phyloP scores from a whole-genome alignment of 2,888 invertebrate species.

The Melinaea marsaeus region DNA sequence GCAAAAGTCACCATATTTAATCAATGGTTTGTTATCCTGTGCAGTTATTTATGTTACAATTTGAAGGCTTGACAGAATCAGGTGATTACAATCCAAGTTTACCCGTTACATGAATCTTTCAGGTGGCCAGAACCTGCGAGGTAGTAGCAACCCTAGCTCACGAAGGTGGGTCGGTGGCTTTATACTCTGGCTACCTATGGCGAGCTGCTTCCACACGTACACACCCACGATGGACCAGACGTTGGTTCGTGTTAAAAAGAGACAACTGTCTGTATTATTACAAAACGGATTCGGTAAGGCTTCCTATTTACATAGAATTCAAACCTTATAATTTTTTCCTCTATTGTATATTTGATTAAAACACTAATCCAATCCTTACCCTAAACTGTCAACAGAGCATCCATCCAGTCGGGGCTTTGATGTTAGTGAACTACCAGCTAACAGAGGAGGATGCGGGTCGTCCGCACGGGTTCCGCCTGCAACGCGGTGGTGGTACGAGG shows the following conservation, averaged over 20 bases:
- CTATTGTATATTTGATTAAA: too few relatives aligned
- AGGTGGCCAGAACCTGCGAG: slow-evolving; percentile 91
- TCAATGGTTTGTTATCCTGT: too few relatives aligned
- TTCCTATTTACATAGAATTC: neutral
- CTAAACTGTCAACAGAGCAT: slow-evolving; percentile 79
- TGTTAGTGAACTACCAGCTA: slow-evolving; percentile 89
- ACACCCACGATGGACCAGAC: slow-evolving; percentile 86
- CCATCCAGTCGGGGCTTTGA: slow-evolving; percentile 93
- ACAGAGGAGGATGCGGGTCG: slow-evolving; percentile 81
- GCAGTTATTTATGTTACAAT: neutral
- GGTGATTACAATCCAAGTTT: neutral
- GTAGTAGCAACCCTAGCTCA: slow-evolving; percentile 83
- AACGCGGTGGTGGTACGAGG: slow-evolving; percentile 83
- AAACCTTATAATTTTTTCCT: too few relatives aligned
- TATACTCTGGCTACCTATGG: slow-evolving; percentile 88
- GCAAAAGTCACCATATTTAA: too few relatives aligned
- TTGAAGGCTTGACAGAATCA: neutral
- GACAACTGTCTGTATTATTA: slow-evolving; percentile 97
- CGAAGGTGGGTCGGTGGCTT: slow-evolving; percentile 79
- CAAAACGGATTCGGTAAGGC: slow-evolving; percentile 89
- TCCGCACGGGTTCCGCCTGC: slow-evolving; percentile 83
- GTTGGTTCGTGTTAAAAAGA: slow-evolving; percentile 94
- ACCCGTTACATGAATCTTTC: slow-evolving; percentile 14
- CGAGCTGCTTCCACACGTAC: slow-evolving; percentile 77
- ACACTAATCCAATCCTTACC: too few relatives aligned